These are phyloP conservation scores for Pachypanchax playfairii DNA, from an alignment of 2,113 vertebrate genomes.

Conservation along the genomic window DNA sequence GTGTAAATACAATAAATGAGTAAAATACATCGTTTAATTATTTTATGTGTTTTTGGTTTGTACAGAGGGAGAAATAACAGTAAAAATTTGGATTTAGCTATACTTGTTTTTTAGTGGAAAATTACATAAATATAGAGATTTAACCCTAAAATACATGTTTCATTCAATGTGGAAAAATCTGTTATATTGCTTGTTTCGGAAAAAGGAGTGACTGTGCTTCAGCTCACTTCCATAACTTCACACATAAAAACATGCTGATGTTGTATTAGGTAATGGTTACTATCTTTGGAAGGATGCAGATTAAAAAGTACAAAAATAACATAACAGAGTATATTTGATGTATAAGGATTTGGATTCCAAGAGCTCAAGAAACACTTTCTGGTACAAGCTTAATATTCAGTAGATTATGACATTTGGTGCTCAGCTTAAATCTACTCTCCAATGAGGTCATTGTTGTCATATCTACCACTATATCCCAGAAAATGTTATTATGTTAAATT, in stretches of 20 bases:
- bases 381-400: constrained; percentile 6
- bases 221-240: neutral
- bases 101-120: no score
- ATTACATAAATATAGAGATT: no score
- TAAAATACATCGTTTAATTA: no score
- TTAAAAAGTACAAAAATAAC: neutral
- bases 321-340: neutral
- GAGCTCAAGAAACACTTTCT: neutral
- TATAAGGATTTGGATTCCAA: neutral
- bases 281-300: neutral
- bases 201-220: no score
- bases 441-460: neutral
- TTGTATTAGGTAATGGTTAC: neutral
- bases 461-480: neutral
- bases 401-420: constrained; percentile 1
- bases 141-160: no score
- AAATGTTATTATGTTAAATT: neutral
- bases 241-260: neutral
- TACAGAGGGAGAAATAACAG: no score
- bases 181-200: no score
- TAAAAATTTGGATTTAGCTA: no score
- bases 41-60: no score
- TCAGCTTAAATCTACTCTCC: constrained; percentile 6
- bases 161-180: no score
- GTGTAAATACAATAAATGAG: neutral